A percentile compares a stretch with the other conserved stretches of the same genome.
Evolutionary conservation across 2,113 vertebrate species (phyloP).

Genomic region (Scopus umbretta): DNA sequence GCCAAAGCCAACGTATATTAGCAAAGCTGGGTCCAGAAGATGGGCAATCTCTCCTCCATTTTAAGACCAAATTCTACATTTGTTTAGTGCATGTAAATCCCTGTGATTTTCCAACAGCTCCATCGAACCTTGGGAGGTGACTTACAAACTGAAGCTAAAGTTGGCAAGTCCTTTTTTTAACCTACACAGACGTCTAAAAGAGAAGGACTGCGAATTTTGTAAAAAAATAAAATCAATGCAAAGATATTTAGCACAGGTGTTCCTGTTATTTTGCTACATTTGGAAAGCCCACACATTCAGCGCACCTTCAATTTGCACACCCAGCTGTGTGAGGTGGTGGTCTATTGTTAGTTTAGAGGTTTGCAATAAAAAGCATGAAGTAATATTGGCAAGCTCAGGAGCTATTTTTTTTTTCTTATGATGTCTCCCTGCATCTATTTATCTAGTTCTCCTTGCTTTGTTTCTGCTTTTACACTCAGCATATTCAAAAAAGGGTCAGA

Average conservation of each 20-base stretch:
- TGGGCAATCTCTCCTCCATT: background rate
- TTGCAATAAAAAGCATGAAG: slow-evolving; percentile 44
- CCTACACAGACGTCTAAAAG: background rate
- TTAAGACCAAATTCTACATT: background rate
- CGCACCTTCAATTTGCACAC: slow-evolving; percentile 11
- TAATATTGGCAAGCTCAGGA: slow-evolving; percentile 46
- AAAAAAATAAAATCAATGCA: background rate
- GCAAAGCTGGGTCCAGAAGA: background rate
- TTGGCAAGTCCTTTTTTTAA: background rate
- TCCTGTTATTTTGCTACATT: background rate
- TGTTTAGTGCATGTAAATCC: background rate
- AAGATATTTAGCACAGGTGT: slow-evolving; percentile 45
- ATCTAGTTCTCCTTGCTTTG: slow-evolving; percentile 15
- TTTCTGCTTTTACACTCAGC: slow-evolving; percentile 39
- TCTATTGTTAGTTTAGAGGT: slow-evolving; percentile 51
- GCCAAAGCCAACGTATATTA: background rate
- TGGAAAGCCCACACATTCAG: slow-evolving; percentile 49
- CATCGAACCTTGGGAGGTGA: background rate
- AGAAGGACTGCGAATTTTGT: background rate
- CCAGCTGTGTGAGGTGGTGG: slow-evolving; percentile 21
- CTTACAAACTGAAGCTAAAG: background rate
- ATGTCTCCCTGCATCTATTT: slow-evolving; percentile 47
- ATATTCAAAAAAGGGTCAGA: slow-evolving; percentile 60
- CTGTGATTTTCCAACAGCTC: background rate
- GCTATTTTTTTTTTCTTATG: background rate